Percentiles rank a stretch among this genome's conserved stretches.
These are phyloP conservation scores for Panagrolaimus sp. DNA, from an alignment of 1,140 invertebrate genomes.

Conservation along the genomic window DNA sequence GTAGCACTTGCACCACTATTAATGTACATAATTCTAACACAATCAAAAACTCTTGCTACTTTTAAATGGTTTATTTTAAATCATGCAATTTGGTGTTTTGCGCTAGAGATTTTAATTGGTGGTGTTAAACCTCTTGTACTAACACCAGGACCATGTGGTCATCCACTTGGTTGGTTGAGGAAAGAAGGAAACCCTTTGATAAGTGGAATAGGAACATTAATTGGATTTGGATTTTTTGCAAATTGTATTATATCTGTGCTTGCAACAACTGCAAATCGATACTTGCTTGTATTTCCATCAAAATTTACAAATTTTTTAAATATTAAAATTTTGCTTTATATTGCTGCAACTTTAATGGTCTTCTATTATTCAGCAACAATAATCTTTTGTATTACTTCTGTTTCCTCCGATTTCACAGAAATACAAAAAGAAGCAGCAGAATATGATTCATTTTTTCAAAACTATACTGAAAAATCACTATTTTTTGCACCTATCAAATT, in stretches of 20 bases:
- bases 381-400: too few relatives aligned
- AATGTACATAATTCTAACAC: not conserved
- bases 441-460: too few relatives aligned
- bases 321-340: too few relatives aligned
- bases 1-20: too few relatives aligned
- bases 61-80: slow-evolving; percentile 2
- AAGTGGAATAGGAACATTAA: not conserved
- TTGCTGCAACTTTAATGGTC: too few relatives aligned
- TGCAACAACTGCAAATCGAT: not conserved
- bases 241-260: not conserved
- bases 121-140: not conserved
- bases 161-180: not conserved
- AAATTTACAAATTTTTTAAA: not conserved
- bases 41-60: not conserved
- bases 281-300: not conserved
- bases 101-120: not conserved
- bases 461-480: too few relatives aligned
- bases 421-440: too few relatives aligned
- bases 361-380: too few relatives aligned
- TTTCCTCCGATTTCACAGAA: too few relatives aligned
- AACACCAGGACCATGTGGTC: not conserved
- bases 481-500: too few relatives aligned
- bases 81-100: not conserved
- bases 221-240: not conserved
- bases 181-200: not conserved